These are phyloP conservation scores for Hyphantria cunea DNA, from an alignment of 1,140 invertebrate species.

Conservation along the genomic window DNA sequence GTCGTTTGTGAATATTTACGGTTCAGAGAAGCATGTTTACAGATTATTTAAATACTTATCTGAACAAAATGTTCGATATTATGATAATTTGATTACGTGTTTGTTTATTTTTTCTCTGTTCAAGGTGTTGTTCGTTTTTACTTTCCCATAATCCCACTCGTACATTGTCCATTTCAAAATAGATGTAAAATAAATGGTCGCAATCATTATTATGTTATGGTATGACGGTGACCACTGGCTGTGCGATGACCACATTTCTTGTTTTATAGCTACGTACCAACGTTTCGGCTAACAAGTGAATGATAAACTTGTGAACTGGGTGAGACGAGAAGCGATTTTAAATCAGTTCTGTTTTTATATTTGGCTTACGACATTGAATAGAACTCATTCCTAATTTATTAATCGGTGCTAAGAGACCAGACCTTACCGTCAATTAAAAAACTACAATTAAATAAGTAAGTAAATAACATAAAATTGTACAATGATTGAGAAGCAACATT, in stretches of 20 bases:
- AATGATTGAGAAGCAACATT: too few relatives aligned
- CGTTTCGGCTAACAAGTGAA: conserved; percentile 24
- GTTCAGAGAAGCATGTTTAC: conserved; percentile 22
- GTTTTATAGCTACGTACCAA: conserved; percentile 39
- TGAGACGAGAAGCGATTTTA: background rate
- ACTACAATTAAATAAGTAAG: too few relatives aligned
- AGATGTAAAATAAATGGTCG: conserved; percentile 33
- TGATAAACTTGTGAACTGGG: background rate
- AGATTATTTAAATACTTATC: conserved; percentile 26
- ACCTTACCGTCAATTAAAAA: too few relatives aligned
- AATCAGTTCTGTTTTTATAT: too few relatives aligned
- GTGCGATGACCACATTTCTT: conserved; percentile 39
- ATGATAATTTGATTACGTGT: conserved; percentile 27
- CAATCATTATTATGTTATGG: conserved; percentile 24
- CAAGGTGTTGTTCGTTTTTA: conserved; percentile 1
- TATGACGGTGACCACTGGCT: conserved; percentile 30
- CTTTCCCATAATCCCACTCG: conserved; percentile 18
- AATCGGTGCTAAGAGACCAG: too few relatives aligned
- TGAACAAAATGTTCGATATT: conserved; percentile 22
- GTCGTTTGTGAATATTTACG: conserved; percentile 21
- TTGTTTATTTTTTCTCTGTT: too few relatives aligned
- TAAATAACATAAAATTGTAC: too few relatives aligned
- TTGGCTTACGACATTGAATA: too few relatives aligned
- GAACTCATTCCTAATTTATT: too few relatives aligned
- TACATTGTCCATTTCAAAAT: conserved; percentile 24